These are phyloP conservation scores for Chrysemys picta DNA, from an alignment of 2,113 vertebrate species.

Conservation along the genomic window DNA sequence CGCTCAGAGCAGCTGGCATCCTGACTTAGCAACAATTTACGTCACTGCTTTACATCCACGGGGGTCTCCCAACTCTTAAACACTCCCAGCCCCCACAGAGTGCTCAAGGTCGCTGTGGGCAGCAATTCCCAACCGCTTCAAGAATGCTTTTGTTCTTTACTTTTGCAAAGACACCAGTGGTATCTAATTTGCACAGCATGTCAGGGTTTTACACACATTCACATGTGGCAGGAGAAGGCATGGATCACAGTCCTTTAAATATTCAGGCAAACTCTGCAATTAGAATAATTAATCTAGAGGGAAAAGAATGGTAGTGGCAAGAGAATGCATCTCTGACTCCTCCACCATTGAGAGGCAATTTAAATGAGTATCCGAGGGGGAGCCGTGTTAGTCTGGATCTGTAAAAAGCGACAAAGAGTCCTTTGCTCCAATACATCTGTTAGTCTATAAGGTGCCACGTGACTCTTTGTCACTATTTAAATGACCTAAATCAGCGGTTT, in stretches of 20 bases:
- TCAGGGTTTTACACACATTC: background rate
- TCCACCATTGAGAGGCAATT: background rate
- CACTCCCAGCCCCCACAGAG: background rate
- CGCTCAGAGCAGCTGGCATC: slow-evolving; percentile 65
- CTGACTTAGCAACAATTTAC: slow-evolving; percentile 75
- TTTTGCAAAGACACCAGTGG: background rate
- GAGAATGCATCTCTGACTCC: slow-evolving; percentile 27
- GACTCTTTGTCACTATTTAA: background rate
- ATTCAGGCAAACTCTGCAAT: background rate
- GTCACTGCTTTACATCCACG: slow-evolving; percentile 45
- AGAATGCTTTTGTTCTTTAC: background rate
- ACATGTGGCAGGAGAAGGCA: background rate
- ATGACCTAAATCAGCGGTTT: background rate
- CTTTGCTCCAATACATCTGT: no score
- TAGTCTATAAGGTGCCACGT: no score
- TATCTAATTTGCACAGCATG: background rate
- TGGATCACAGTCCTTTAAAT: background rate
- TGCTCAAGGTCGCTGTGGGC: slow-evolving; percentile 52
- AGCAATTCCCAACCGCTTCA: background rate
- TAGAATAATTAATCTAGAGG: slow-evolving; percentile 32
- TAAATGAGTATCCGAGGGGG: background rate
- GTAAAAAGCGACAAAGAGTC: no score
- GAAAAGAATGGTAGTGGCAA: slow-evolving; percentile 35
- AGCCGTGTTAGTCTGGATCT: no score
- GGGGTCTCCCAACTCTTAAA: slow-evolving; percentile 54